A percentile compares a stretch with the other conserved stretches of the same genome.
Evolutionary conservation across 2,113 vertebrate genomes (phyloP).

Genomic region (Sphyrna mokarran): DNA sequence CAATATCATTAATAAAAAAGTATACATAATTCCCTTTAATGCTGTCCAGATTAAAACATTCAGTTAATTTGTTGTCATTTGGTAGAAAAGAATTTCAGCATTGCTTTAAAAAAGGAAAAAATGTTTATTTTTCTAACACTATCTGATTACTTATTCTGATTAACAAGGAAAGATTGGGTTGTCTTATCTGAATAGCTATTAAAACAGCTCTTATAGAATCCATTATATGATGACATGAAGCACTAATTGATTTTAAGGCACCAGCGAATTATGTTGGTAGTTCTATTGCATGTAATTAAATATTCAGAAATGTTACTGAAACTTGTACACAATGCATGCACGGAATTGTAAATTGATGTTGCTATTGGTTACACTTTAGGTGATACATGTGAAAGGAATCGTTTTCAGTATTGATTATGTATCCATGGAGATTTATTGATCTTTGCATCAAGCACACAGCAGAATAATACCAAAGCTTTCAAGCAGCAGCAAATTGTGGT

Average conservation of each 20-base stretch:
- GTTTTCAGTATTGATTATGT: not conserved
- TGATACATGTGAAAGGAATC: not conserved
- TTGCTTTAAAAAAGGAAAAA: too few species aligned
- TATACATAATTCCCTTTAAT: not conserved
- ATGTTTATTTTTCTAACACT: too few species aligned
- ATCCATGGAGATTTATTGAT: not conserved
- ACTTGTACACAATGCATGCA: not conserved
- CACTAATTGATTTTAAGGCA: not conserved
- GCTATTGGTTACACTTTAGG: not conserved
- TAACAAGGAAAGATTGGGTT: not conserved
- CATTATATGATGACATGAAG: not conserved
- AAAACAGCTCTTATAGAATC: not conserved
- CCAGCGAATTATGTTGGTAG: not conserved
- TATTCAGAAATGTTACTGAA: not conserved
- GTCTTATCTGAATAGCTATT: not conserved
- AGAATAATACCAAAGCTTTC: not conserved
- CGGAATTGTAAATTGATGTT: not conserved
- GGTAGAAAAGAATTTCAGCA: too few species aligned
- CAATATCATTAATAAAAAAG: not conserved
- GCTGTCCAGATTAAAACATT: not conserved
- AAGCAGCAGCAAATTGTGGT: not conserved
- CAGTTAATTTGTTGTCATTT: too few species aligned
- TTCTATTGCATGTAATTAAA: not conserved
- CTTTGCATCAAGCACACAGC: not conserved
- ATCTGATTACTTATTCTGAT: not conserved